Evolutionary conservation across 2,888 invertebrate species (phyloP).

Genomic region (Corythucha ciliata): DNA sequence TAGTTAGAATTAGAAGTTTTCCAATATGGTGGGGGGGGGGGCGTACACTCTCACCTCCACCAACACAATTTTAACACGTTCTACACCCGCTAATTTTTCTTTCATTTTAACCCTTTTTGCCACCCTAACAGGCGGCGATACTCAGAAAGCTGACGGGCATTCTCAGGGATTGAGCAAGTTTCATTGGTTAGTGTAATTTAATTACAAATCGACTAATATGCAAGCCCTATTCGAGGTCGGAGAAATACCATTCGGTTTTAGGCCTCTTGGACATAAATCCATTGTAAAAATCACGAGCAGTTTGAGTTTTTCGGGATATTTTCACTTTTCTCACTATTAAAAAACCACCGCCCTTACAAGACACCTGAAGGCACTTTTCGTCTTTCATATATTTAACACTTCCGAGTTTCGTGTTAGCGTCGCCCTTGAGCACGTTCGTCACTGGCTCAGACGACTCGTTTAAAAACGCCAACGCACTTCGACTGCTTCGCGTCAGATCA

Average conservation of each 20-base stretch:
- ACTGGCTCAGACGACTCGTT: constrained; percentile 28
- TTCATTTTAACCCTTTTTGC: too few relatives aligned
- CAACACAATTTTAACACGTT: too few relatives aligned
- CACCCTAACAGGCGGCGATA: too few relatives aligned
- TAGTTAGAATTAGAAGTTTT: too few relatives aligned
- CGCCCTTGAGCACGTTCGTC: not conserved
- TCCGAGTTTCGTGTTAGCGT: constrained; percentile 11
- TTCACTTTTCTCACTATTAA: constrained; percentile 56
- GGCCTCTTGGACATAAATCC: constrained; percentile 61
- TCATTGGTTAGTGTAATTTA: too few relatives aligned
- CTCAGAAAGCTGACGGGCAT: too few relatives aligned
- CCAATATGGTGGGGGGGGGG: too few relatives aligned
- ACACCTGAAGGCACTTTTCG: constrained; percentile 51
- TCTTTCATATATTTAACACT: constrained; percentile 46
- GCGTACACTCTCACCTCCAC: too few relatives aligned
- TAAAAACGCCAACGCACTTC: constrained; percentile 31
- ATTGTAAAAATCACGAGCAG: constrained; percentile 73
- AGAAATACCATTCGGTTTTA: constrained; percentile 29
- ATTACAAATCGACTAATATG: too few relatives aligned
- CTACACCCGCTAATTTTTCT: too few relatives aligned
- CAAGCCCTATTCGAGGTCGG: too few relatives aligned
- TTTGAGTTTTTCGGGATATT: constrained; percentile 62
- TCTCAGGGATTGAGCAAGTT: too few relatives aligned
- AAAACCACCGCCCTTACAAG: constrained; percentile 56
- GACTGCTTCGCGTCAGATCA: not conserved